Percentiles rank a stretch among this genome's conserved stretches.
phyloP scores from a whole-genome alignment of 2,113 vertebrate species.

The Phalacrocorax aristotelis region DNA sequence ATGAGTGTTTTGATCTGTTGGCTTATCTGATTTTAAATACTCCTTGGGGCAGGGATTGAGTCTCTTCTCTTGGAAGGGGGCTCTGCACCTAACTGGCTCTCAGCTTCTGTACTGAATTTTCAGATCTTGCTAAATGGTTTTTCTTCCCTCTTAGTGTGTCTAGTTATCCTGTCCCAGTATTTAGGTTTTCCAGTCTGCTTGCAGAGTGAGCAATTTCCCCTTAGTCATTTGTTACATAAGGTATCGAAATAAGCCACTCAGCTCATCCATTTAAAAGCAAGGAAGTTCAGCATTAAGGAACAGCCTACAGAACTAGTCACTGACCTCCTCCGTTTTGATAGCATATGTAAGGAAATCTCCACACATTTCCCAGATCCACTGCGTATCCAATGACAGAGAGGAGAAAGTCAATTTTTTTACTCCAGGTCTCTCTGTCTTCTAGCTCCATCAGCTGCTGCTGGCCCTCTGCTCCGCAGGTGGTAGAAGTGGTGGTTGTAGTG shows the following conservation, averaged over 20 bases:
- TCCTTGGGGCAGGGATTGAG: neutral
- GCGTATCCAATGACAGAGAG: constrained; percentile 97
- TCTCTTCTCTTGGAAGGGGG: neutral
- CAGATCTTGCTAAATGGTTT: neutral
- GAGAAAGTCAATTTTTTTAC: constrained; percentile 97
- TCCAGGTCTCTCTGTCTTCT: constrained; percentile 88
- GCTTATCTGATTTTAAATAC: neutral
- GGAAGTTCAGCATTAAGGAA: neutral
- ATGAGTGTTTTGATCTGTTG: neutral
- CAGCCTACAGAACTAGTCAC: neutral
- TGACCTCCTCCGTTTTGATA: constrained; percentile 99
- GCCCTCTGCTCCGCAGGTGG: constrained; percentile 70
- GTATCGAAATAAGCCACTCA: neutral
- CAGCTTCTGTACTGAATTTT: neutral
- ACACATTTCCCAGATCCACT: constrained; percentile 96
- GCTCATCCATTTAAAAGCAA: neutral
- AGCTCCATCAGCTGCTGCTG: constrained; percentile 60
- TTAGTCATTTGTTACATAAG: neutral
- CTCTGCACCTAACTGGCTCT: neutral
- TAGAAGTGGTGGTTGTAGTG: constrained; percentile 82
- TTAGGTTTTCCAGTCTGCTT: neutral
- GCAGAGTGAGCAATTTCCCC: neutral
- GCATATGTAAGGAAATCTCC: constrained; percentile 98
- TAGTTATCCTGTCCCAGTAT: neutral
- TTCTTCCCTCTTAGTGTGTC: neutral